Conservation (phyloP, 1,140 invertebrate species). For the Musca domestica region DNA sequence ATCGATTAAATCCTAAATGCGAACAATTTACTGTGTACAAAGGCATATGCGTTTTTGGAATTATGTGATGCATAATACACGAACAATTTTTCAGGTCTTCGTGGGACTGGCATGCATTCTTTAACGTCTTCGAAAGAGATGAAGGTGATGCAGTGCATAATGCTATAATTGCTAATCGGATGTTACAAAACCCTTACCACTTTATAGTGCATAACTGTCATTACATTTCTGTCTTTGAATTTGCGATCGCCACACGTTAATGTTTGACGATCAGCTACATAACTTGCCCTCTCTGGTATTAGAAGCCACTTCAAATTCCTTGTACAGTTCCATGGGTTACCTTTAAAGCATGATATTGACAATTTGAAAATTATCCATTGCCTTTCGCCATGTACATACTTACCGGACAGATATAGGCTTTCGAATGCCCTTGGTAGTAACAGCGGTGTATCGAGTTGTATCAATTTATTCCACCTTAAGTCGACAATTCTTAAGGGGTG, state of each 20-base stretch:
- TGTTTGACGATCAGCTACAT: slow-evolving; percentile 57
- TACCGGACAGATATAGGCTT: slow-evolving; percentile 53
- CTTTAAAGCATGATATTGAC: too few relatives aligned
- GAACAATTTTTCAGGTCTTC: slow-evolving; percentile 43
- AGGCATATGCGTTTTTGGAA: slow-evolving; percentile 54
- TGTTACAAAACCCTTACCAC: slow-evolving; percentile 46
- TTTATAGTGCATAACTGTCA: slow-evolving; percentile 59
- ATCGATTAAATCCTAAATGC: slow-evolving; percentile 33
- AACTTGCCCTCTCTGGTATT: slow-evolving; percentile 48
- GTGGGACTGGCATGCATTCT: slow-evolving; percentile 38
- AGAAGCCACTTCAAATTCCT: slow-evolving; percentile 59
- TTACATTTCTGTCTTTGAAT: slow-evolving; percentile 56
- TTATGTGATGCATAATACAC: slow-evolving; percentile 43
- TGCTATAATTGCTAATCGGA: not conserved
- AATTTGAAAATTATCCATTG: not conserved
- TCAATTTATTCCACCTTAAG: slow-evolving; percentile 56
- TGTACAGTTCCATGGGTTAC: slow-evolving; percentile 62
- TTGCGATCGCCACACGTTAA: slow-evolving; percentile 56
- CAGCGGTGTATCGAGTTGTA: slow-evolving; percentile 46
- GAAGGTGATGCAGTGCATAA: not conserved
- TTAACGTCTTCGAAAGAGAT: slow-evolving; percentile 31
- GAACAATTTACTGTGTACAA: slow-evolving; percentile 55
- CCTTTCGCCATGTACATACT: not conserved
- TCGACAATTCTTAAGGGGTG: slow-evolving; percentile 51
- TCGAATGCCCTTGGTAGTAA: slow-evolving; percentile 48